These are phyloP conservation scores for Sinentomon sp. DNA, from an alignment of 2,888 invertebrate species.

Conservation along the genomic window DNA sequence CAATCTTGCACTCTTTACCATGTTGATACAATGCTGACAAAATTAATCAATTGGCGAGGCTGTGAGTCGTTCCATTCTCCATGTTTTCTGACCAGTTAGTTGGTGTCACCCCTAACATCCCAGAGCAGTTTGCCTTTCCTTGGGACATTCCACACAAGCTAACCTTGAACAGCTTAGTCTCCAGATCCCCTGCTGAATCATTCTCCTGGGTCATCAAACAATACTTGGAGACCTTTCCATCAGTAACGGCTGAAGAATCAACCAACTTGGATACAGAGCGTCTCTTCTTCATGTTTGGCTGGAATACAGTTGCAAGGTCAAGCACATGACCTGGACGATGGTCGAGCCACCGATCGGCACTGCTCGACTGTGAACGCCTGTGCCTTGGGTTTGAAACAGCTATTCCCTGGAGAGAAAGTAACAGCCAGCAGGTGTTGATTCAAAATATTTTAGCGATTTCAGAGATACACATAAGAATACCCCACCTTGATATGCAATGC, in stretches of 20 bases:
- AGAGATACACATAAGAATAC: too few species aligned
- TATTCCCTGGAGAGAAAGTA: slow-evolving; percentile 27
- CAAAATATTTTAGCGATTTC: background rate
- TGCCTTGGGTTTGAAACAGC: slow-evolving; percentile 42
- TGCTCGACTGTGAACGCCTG: slow-evolving; percentile 52
- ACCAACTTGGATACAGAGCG: slow-evolving; percentile 59
- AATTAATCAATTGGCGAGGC: too few species aligned
- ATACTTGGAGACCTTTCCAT: slow-evolving; percentile 36
- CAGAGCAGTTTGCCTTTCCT: background rate
- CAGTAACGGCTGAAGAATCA: too few species aligned
- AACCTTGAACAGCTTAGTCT: slow-evolving; percentile 71
- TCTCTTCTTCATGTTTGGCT: slow-evolving; percentile 51
- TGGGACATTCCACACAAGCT: too few species aligned
- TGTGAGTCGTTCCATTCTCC: too few species aligned
- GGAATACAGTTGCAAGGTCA: slow-evolving; percentile 53
- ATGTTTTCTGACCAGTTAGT: too few species aligned
- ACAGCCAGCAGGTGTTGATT: background rate
- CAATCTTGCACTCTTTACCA: too few species aligned
- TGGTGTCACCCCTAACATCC: too few species aligned
- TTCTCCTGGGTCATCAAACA: slow-evolving; percentile 75
- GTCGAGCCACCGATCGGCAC: slow-evolving; percentile 53
- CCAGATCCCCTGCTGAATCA: slow-evolving; percentile 71
- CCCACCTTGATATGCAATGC: too few species aligned
- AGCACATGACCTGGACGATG: slow-evolving; percentile 45
- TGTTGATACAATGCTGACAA: too few species aligned